Base-by-base conservation (phyloP, 2,888 invertebrate species). In the Dyspetes luteomarginatus region DNA sequence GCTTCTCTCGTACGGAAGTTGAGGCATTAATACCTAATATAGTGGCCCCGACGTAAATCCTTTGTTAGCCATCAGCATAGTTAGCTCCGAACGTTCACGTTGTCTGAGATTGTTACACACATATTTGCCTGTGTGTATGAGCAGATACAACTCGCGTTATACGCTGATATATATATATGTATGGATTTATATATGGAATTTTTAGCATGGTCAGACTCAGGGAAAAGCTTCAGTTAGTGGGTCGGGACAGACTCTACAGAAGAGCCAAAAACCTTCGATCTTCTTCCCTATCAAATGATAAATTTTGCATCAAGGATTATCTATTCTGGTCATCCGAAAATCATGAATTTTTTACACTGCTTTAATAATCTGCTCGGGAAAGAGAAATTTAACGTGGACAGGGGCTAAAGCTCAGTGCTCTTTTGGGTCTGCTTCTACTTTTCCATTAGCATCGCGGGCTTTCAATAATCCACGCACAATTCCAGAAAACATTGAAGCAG, bases 1-100 rank as follows among this genome's bases (percentile, higher is more conserved):
- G 43, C 36, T 58, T n/a, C 76, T 69, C 30, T 36, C 30, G 43
- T 24, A 87, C 88, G 88, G 88, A 88, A 88, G 87, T 91, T 91
- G 86, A 86, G 85, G 90, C 89, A 91, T 91, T 92, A 91, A 92
- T 91, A 91, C 89, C 90, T 92, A 92, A 92, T 92, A 92, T 91
- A 89, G 86, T 86, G 87, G 84, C 84, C 83, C 82, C 87, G 86
- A 80, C 69, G 74, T 74, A 78, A 74, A 81, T 81, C 81, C 81
- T 81, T 81, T 81, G 83, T 84, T 83, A 76, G 82, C 78, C 65
- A 78, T 78, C 78, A 78, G 65, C 69, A 50, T 69, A 65, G 78
- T 52, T 67, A 52, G 73, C 36, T 78, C 45, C 19, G 45, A 43
- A 77, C 69, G 24, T 77, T 28, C 56, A 52, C 56, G 69, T 50